phyloP scores from a whole-genome alignment of 2,797 vertebrate genomes.

The Crocidura indochinensis region DNA sequence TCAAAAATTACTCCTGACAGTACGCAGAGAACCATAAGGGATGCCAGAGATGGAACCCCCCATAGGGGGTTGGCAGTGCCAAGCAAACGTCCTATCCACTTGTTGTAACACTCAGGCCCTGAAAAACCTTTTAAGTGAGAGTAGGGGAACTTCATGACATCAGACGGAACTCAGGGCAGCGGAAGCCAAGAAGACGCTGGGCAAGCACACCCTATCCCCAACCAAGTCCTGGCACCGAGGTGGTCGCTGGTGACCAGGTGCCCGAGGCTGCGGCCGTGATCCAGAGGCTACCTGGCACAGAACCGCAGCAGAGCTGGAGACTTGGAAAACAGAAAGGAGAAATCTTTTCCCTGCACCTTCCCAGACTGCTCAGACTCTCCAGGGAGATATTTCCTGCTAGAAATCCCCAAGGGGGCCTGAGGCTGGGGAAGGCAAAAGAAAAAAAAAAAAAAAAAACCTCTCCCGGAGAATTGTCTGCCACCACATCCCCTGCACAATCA shows the following conservation, averaged over 20 bases:
- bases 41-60: too few relatives aligned
- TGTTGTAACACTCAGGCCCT: too few relatives aligned
- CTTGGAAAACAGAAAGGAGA: conserved; percentile 40
- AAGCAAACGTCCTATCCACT: too few relatives aligned
- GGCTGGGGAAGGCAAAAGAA: not conserved
- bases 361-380: conserved; percentile 60
- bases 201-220: not conserved
- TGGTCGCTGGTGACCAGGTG: not conserved
- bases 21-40: too few relatives aligned
- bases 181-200: not conserved
- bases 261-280: not conserved
- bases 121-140: not conserved
- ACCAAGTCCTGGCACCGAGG: not conserved
- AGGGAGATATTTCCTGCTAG: conserved; percentile 57
- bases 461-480: not conserved
- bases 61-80: too few relatives aligned
- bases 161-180: not conserved
- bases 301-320: not conserved
- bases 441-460: not conserved
- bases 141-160: not conserved
- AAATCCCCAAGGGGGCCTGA: not conserved
- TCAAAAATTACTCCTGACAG: too few relatives aligned
- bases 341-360: conserved; percentile 3
- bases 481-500: not conserved
- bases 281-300: not conserved